These are phyloP conservation scores for Hypsopygia costalis DNA, from an alignment of 2,888 invertebrate species.

Conservation along the genomic window DNA sequence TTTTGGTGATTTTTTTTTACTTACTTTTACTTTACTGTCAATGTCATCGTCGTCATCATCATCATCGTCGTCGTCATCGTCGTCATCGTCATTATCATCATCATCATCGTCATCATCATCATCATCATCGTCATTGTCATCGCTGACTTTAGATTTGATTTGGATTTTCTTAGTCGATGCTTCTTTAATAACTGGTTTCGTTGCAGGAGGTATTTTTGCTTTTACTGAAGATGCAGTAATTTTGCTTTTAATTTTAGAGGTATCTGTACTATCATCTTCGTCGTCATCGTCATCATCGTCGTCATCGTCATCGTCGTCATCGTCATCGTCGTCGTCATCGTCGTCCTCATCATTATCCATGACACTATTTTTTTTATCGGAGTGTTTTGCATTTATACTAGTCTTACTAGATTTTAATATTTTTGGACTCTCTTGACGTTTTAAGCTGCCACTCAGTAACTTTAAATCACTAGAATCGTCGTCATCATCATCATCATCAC, in stretches of 20 bases:
- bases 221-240: conserved; percentile 1
- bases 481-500: conserved; percentile 41
- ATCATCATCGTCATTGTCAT: conserved; percentile 15
- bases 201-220: not conserved
- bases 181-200: not conserved
- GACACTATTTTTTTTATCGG: not conserved
- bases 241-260: not conserved
- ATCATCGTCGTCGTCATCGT: conserved; percentile 25
- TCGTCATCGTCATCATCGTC: conserved; percentile 1
- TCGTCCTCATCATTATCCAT: not conserved
- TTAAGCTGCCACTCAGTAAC: conserved; percentile 28
- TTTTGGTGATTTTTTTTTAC: conserved; percentile 23
- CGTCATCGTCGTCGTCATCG: conserved; percentile 19
- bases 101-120: conserved; percentile 20
- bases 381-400: conserved; percentile 10
- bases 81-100: conserved; percentile 23
- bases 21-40: conserved; percentile 21
- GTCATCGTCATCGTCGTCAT: conserved; percentile 1
- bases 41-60: conserved; percentile 21
- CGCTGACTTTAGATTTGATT: conserved; percentile 6
- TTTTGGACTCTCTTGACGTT: conserved; percentile 25
- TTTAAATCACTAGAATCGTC: conserved; percentile 31
- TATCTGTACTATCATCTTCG: not conserved
- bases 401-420: conserved; percentile 20
- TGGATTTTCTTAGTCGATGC: not conserved